Conservation (phyloP, 2,888 invertebrate genomes). For the Ormyrus rosae region DNA sequence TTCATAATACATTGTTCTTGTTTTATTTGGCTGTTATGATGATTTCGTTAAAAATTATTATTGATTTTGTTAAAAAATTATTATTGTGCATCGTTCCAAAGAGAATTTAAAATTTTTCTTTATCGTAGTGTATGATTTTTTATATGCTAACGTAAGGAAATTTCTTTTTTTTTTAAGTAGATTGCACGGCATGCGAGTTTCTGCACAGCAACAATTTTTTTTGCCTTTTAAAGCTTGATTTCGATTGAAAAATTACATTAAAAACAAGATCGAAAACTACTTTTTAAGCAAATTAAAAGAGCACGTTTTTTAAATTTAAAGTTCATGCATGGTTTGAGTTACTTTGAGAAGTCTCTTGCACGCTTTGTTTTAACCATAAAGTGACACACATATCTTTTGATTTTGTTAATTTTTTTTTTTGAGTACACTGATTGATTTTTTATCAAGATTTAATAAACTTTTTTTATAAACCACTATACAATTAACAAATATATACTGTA, state of each 20-base stretch:
- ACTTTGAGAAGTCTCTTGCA: slow-evolving; percentile 23
- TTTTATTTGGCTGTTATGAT: slow-evolving; percentile 27
- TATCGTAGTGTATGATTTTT: not conserved
- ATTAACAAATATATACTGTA: not conserved
- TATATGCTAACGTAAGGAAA: not conserved
- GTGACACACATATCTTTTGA: not conserved
- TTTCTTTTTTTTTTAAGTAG: slow-evolving; percentile 18
- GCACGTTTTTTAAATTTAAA: slow-evolving; percentile 9
- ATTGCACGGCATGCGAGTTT: slow-evolving; percentile 31
- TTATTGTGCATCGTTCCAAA: not conserved
- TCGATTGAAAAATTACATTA: not conserved
- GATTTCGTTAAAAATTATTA: slow-evolving; percentile 4
- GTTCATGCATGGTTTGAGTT: slow-evolving; percentile 35
- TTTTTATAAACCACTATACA: slow-evolving; percentile 3
- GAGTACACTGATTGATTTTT: not conserved
- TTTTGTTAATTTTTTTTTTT: slow-evolving; percentile 1
- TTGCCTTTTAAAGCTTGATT: slow-evolving; percentile 17
- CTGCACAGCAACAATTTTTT: slow-evolving; percentile 8
- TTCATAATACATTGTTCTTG: slow-evolving; percentile 24
- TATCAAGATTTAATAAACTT: not conserved
- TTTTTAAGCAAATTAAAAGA: not conserved
- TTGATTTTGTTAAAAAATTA: slow-evolving; percentile 9
- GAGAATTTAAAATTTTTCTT: not conserved
- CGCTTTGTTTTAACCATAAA: slow-evolving; percentile 22
- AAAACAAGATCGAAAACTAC: not conserved